Base-by-base conservation (phyloP, 2,888 invertebrate species). In the Netelia inedita region DNA sequence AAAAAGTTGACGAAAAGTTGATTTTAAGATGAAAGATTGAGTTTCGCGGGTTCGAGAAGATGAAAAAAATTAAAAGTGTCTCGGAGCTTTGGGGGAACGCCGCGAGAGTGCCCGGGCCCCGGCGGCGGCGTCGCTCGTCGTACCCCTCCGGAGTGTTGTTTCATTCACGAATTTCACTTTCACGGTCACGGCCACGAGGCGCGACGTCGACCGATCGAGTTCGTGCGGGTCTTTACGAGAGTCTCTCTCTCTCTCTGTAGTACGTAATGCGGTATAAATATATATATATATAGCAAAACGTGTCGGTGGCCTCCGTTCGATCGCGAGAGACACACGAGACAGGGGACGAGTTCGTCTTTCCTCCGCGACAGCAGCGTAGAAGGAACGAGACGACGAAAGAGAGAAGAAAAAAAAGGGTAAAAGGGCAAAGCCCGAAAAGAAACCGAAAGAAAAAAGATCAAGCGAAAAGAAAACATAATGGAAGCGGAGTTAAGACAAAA, bases 141-240 rank as follows among this genome's bases (percentile, higher is more conserved):
- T 16, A 53, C 53, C 53, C 63, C 71, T 69, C 53, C 72, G 75
- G 76, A 28, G 28, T 28, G 28, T 28, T 82, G 86, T 86, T 87
- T 88, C 88, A 89, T 89, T 89, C 88, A 88, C 89, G 86, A 89
- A 92, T 92, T 92, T 92, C 90, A 92, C 92, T 92, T 92, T 92
- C 91, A 92, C 91, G 92, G 92, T 89, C 92, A 91, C 85, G 91
- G 92, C 85, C 90, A 88, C 86, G 83, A 50, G 59, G 14, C 59
- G 59, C 35, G 68, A n/a, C 21, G 35, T 59, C 85, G 78, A 85
- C 85, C 88, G 87, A 87, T 85, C 71, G 71, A 53, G 69, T 74
- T 81, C 80, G 71, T 68, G 79, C 66, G 75, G 65, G 76, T 57
- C 73, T 75, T 80, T 83, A 66, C 57, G 50, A 19, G 43, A 71